Evolutionary conservation across 1,140 invertebrate genomes (phyloP), one percentile per base, ranked within the genome.

Genomic region (Philaenus spumarius): DNA sequence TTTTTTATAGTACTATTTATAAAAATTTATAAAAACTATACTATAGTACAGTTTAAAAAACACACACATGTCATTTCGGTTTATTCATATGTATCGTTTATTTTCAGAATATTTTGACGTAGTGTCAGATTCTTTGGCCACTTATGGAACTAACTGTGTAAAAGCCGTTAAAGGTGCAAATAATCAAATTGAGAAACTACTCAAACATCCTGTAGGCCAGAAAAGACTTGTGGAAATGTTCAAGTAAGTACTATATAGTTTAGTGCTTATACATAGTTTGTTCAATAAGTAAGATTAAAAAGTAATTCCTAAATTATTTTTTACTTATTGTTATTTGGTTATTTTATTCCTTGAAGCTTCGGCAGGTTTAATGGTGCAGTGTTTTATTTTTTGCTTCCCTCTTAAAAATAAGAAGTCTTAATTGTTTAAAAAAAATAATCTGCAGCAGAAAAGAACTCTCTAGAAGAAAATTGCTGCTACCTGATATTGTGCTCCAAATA

Each of bases 61-160:
- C 23, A 9, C n/a, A 37, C 35, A 9, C 9, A 9, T 37, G n/a
- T 20, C 14, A 15, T 15, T 12, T 15, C 6, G 26, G 6, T 3
- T 9, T 22, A 30, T 17, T 58, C 47, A 54, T 5, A 14, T 30
- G 5, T 54, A 3, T 7, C 19, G 17, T n/a, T 4, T 20, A 19
- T 57, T 80, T 78, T 24, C 65, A 87, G 88, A 90, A 68, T 92
- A 90, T 68, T 88, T 79, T 64, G 72, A 81, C 62, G 82, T 92
- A 11, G 89, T 92, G 0, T 80, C 81, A 42, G 73, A 82, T 59
- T 81, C 87, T 2, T 70, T 93, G 23, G 75, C 72, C 52, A 78
- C 79, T 63, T 75, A 85, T 71, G 79, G 74, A 64, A 75, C 72
- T 42, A 71, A 78, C 2, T 93, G 90, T 70, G 76, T 85, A 0